phyloP scores from a whole-genome alignment of 2,113 vertebrate species.

The Leptobrachium leishanense region DNA sequence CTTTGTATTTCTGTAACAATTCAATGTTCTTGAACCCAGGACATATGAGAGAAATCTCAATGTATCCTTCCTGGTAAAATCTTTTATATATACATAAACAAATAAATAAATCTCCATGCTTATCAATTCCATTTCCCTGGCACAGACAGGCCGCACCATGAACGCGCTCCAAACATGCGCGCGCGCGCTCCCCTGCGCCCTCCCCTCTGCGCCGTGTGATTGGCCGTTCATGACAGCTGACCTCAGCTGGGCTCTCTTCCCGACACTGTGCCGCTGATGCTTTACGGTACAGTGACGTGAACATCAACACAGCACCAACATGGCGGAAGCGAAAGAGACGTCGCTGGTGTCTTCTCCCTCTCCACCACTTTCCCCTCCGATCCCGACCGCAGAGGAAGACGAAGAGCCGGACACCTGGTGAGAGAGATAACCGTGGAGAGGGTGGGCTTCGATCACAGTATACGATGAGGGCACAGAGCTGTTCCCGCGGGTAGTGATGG shows the following conservation, averaged over 20 bases:
- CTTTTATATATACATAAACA: too few species aligned
- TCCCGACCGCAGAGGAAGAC: rapidly evolving
- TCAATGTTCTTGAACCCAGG: too few species aligned
- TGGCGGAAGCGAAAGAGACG: slow-evolving; percentile 66
- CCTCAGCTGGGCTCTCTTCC: slow-evolving; percentile 46
- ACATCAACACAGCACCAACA: slow-evolving; percentile 75
- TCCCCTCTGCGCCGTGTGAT: not conserved
- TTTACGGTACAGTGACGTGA: slow-evolving; percentile 55
- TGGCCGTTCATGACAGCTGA: not conserved
- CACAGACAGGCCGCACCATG: too few species aligned
- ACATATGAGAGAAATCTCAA: too few species aligned
- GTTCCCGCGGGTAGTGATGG: not conserved
- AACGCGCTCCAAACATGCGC: not conserved
- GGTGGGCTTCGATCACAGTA: not conserved
- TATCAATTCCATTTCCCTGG: too few species aligned
- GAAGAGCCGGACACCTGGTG: slow-evolving; percentile 10
- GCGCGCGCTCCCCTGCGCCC: not conserved
- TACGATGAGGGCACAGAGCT: not conserved
- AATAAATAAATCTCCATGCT: too few species aligned
- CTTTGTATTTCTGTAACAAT: too few species aligned
- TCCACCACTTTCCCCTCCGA: not conserved
- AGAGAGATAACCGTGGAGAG: not conserved
- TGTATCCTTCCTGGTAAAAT: too few species aligned
- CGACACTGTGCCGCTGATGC: slow-evolving; percentile 41
- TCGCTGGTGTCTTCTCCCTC: not conserved